Evolutionary conservation across 2,888 invertebrate species (phyloP), one percentile per base, ranked within the genome.

Genomic region (Parthenolecanium corni): DNA sequence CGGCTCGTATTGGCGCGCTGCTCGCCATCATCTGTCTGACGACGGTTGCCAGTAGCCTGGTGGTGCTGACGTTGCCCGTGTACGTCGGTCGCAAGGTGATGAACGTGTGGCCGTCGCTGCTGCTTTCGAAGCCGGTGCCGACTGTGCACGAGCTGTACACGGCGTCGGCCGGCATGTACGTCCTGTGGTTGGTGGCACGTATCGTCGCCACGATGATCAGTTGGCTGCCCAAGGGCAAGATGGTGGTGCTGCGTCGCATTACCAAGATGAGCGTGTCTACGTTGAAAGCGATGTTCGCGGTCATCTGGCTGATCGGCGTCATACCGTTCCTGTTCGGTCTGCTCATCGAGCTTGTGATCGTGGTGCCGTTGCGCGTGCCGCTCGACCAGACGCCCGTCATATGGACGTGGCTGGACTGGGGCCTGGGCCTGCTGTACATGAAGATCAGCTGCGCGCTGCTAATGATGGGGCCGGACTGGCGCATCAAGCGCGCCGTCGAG

Each of bases 391-490:
- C 92, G 6, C 96, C 89, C 0, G 86, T 89, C 36, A 77, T 89
- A 64, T 90, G 89, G 72, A 80, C 89, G 54, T 89, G 89, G 89
- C 89, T 96, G 76, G 95, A 97, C 76, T 98, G 97, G 97, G 96
- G 96, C 0, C 77, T 98, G 24, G 70, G 97, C 23, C 93, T 98
- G 12, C 78, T 98, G 0, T 96, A 97, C 73, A 94, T 95, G 1
- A 98, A 98, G 78, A 96, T 97, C 64, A 88, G 94, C 16, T 92
- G 94, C 71, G 97, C 95, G 0, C 79, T 95, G 23, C 92, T 92
- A 0, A 87, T 97, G 84, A 96, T 97, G 94, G 95, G 95, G 0
- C 95, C 96, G 6, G 96, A 96, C 76, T 94, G 95, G 88, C 84
- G 86, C 73, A 77, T 98, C 70, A 85, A 93, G 62, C 79, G 89